Evolutionary conservation across 2,113 vertebrate genomes (phyloP).

Genomic region (Periophthalmodon schlosseri): DNA sequence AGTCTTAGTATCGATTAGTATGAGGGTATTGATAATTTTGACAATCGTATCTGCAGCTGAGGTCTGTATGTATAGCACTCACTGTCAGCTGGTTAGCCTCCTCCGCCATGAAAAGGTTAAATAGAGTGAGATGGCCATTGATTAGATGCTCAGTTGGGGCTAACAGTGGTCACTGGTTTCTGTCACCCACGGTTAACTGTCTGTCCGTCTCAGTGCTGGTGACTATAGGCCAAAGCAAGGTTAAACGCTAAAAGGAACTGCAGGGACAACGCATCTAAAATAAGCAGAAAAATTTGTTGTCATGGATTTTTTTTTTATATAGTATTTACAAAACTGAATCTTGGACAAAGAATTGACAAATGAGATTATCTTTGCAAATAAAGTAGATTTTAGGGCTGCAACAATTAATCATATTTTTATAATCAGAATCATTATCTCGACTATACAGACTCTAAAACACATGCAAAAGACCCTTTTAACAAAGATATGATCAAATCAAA

Average conservation of each 20-base stretch:
- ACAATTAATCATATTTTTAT: too few species aligned
- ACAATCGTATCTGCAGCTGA: background rate
- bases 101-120: conserved; percentile 43
- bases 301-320: background rate
- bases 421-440: too few species aligned
- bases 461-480: too few species aligned
- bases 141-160: conserved; percentile 32
- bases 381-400: too few species aligned
- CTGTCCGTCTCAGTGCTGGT: background rate
- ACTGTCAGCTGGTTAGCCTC: conserved; percentile 21
- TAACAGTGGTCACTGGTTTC: conserved; percentile 39
- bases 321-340: conserved; percentile 6
- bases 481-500: too few species aligned
- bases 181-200: conserved; percentile 41
- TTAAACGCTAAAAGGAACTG: too few species aligned
- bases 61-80: background rate
- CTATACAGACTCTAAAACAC: too few species aligned
- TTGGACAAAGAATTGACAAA: background rate
- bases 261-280: too few species aligned
- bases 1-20: too few species aligned
- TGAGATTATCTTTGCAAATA: background rate
- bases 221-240: background rate
- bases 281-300: background rate
- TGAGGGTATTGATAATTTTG: background rate
- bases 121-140: conserved; percentile 40